These are phyloP conservation scores for Bubo blakistoni DNA, from an alignment of 2,113 vertebrate genomes.

Conservation along the genomic window DNA sequence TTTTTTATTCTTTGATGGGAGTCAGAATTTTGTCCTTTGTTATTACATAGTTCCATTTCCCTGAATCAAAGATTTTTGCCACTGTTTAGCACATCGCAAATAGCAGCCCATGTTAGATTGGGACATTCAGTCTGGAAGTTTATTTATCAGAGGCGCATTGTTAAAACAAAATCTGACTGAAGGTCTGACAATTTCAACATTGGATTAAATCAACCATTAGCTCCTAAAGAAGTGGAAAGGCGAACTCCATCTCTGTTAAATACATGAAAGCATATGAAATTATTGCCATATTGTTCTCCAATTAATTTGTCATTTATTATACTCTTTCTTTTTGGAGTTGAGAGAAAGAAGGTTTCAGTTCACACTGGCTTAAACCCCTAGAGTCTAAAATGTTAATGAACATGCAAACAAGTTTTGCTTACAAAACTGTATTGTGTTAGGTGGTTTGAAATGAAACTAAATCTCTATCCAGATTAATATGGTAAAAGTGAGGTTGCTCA, in stretches of 20 bases:
- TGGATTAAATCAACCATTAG: slow-evolving; percentile 32
- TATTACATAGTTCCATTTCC: neutral
- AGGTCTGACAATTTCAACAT: neutral
- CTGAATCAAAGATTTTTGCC: neutral
- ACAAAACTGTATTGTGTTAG: slow-evolving; percentile 2
- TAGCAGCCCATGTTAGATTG: neutral
- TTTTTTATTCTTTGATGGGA: neutral
- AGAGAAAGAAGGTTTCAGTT: slow-evolving; percentile 18
- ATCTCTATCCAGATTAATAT: neutral
- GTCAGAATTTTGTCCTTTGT: neutral
- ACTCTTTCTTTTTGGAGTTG: neutral
- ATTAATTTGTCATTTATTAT: slow-evolving; percentile 12
- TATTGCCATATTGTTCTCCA: neutral
- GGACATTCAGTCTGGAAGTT: neutral
- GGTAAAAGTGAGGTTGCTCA: slow-evolving; percentile 29
- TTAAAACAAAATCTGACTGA: neutral
- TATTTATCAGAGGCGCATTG: neutral
- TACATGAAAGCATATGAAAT: neutral
- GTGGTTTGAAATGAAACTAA: neutral
- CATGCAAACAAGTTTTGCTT: neutral
- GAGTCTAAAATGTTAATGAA: slow-evolving; percentile 12
- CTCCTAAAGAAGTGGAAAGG: slow-evolving; percentile 1
- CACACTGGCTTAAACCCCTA: neutral
- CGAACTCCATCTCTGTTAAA: neutral
- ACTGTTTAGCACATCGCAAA: neutral